Conservation (phyloP, 1,140 invertebrate species). For the Drosophila grimshawi region DNA sequence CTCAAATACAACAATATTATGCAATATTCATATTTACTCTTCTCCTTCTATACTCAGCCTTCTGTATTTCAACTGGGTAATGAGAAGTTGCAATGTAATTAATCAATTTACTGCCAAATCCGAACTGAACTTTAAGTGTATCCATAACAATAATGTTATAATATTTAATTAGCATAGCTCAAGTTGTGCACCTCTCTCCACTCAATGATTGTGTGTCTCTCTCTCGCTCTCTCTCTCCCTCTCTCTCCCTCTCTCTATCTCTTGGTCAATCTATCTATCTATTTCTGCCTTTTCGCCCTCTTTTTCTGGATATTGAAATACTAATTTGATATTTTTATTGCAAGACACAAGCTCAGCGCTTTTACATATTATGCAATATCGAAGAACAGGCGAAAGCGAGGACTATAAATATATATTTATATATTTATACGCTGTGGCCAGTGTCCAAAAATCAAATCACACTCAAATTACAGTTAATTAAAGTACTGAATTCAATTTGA, state of each 20-base stretch:
- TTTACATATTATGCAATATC: constrained; percentile 38
- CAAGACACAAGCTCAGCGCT: constrained; percentile 9
- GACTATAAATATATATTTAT: not conserved
- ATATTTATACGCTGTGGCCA: not conserved
- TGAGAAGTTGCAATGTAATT: not conserved
- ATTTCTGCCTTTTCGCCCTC: too few relatives aligned
- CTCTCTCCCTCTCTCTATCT: not conserved
- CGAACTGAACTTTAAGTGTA: too few relatives aligned
- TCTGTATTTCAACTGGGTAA: too few relatives aligned
- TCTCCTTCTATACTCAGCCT: too few relatives aligned
- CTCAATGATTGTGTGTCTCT: too few relatives aligned
- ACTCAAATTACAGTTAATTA: constrained; percentile 44
- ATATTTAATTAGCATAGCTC: not conserved
- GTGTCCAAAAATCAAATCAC: constrained; percentile 29
- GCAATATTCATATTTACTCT: too few relatives aligned
- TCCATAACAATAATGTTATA: not conserved
- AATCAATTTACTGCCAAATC: not conserved
- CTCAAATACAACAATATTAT: too few relatives aligned
- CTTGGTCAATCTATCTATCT: not conserved
- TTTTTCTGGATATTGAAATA: constrained; percentile 13
- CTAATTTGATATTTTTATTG: constrained; percentile 34
- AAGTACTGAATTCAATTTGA: constrained; percentile 26
- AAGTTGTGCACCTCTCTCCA: not conserved
- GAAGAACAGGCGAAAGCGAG: constrained; percentile 11
- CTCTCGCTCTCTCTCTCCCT: not conserved